Percentiles rank a stretch among this genome's conserved stretches.
Evolutionary conservation across 2,113 vertebrate species (phyloP).

Genomic region (Plecotus auritus): DNA sequence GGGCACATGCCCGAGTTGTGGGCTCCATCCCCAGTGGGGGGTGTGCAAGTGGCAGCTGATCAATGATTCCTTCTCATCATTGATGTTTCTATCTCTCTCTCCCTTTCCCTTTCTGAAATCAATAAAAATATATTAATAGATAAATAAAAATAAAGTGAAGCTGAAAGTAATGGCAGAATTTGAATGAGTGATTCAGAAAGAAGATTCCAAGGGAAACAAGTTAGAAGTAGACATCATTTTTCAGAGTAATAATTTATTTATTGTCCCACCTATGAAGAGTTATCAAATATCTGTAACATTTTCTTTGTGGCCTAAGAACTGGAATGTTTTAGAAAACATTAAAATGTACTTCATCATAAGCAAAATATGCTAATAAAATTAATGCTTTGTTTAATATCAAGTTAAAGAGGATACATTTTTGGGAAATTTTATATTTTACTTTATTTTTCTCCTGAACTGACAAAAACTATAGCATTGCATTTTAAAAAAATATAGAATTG

Average conservation of each 20-base stretch:
- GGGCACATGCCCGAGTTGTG: too few relatives aligned
- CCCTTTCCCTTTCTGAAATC: background rate
- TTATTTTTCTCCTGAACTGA: background rate
- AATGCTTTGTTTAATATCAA: background rate
- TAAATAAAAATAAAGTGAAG: background rate
- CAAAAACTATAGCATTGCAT: background rate
- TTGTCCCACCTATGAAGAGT: background rate
- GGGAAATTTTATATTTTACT: background rate
- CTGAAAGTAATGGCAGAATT: background rate
- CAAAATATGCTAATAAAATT: background rate
- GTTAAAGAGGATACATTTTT: background rate
- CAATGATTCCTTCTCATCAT: too few relatives aligned
- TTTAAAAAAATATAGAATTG: conserved; percentile 46
- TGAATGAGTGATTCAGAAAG: background rate
- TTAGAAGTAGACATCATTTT: background rate
- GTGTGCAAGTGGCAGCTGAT: too few relatives aligned
- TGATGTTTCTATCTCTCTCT: too few relatives aligned
- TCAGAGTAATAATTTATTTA: background rate
- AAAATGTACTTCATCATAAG: background rate
- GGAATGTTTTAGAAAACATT: background rate
- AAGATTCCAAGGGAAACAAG: background rate
- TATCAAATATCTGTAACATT: background rate
- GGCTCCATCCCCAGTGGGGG: too few relatives aligned
- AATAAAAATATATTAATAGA: background rate
- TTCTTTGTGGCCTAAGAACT: background rate